Base-by-base conservation (phyloP, 1,140 invertebrate species). In the Macrotrachela quadricornifera region DNA sequence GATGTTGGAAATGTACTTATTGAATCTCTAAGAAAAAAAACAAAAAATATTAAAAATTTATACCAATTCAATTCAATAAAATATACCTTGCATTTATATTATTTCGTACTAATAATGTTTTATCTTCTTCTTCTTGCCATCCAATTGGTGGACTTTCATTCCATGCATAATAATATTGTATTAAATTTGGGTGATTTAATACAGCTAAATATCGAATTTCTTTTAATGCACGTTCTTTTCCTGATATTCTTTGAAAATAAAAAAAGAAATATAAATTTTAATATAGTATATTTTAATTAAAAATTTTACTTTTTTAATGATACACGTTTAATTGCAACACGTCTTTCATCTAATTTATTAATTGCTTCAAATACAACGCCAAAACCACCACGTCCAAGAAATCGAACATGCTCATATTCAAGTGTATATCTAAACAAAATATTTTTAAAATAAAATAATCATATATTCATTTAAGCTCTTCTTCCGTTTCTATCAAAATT, bases 281-380 rank as follows among this genome's bases (percentile, higher is more conserved):
- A 6, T 13, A 10, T 17, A 4, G 3, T 30, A 30, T 30, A 30
- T 49, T 12, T 67, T n/a, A n/a, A n/a, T n/a, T n/a, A n/a, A n/a
- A n/a, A 15, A 13, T 68, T 84, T 82, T 77, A 81, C 59, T 81
- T 81, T 12, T 85, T 82, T 53, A 94, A 70, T 10, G 78, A 77
- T 46, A 95, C 94, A 61, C 88, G 77, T 71, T 97, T 96, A 0
- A 97, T 79, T 17, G 91, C 91, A 73, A 96, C 96, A 57, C 80
- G 75, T 61, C 83, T 82, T 62, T 92, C 83, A 66, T 97, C 91
- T 50, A 94, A 79, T 70, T 85, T 88, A 66, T 95, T 92, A 64
- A 77, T 81, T 0, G 83, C 86, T 68, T 94, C 82, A 71, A 94
- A 95, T 0, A 97, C 91, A 17, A 94, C 79, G 0, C 91, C 91